A percentile compares a stretch with the other conserved stretches of the same genome.
Evolutionary conservation across 2,797 vertebrate species (phyloP).

Genomic region (Gymnothorax javanicus): DNA sequence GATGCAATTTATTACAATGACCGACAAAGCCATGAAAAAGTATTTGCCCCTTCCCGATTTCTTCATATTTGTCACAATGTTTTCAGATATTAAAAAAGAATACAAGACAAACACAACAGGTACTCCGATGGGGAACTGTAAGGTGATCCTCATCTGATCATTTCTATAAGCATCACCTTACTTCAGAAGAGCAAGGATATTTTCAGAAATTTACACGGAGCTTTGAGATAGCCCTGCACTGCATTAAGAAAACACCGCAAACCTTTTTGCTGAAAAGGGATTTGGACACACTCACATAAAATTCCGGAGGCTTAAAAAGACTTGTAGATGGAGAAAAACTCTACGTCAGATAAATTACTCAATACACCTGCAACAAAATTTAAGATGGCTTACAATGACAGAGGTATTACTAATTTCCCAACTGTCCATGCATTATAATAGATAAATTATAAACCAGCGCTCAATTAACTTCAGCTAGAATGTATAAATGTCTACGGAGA

Average conservation of each 20-base stretch:
- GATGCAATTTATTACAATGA: too few species aligned
- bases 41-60: too few species aligned
- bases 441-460: background rate
- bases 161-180: background rate
- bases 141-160: background rate
- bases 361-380: background rate
- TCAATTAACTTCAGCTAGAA: background rate
- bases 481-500: background rate
- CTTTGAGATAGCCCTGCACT: background rate
- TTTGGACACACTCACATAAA: background rate
- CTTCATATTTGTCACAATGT: too few species aligned
- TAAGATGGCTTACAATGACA: background rate
- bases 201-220: background rate
- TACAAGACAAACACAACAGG: background rate
- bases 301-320: background rate
- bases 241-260: background rate
- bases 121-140: background rate
- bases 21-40: too few species aligned
- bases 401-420: background rate
- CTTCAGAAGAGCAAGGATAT: background rate
- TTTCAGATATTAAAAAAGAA: too few species aligned
- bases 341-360: background rate
- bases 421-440: background rate
- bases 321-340: background rate
- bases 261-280: background rate